Conservation (phyloP, 2,888 invertebrate genomes). For the Pilophorus perplexus region DNA sequence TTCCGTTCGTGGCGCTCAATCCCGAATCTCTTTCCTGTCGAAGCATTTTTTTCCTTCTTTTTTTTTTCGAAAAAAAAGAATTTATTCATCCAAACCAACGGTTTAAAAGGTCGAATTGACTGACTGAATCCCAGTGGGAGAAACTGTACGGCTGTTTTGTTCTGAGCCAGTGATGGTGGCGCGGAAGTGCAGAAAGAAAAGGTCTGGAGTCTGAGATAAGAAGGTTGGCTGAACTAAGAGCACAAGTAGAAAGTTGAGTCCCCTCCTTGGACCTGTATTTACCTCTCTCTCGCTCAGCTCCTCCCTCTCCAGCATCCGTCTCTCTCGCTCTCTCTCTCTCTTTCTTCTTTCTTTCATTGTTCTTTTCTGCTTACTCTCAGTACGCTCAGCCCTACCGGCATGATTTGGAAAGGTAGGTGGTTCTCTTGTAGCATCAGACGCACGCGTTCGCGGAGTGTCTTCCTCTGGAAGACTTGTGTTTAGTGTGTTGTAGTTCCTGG, state of each 20-base stretch:
- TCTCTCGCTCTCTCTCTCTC: conserved; percentile 29
- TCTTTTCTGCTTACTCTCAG: conserved; percentile 31
- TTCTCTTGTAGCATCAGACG: conserved; percentile 30
- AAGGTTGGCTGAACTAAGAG: conserved; percentile 45
- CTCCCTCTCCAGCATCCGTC: conserved; percentile 14
- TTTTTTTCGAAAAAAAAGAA: conserved; percentile 12
- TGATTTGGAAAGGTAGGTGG: conserved; percentile 46
- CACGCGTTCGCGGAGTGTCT: conserved; percentile 10
- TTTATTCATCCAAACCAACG: conserved; percentile 30
- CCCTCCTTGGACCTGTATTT: conserved; percentile 4
- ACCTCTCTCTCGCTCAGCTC: conserved; percentile 7
- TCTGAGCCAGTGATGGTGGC: conserved; percentile 41
- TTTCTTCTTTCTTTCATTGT: conserved; percentile 34
- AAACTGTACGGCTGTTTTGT: conserved; percentile 38
- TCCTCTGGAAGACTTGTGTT: no score
- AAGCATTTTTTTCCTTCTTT: background rate
- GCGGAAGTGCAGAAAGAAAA: conserved; percentile 42
- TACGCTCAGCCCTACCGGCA: conserved; percentile 39
- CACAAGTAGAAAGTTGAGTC: conserved; percentile 43
- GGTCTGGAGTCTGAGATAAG: conserved; percentile 25
- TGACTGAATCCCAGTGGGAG: background rate
- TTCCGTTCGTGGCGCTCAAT: conserved; percentile 1
- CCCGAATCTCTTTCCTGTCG: background rate
- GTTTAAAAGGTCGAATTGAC: conserved; percentile 17
- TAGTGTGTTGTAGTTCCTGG: background rate